Evolutionary conservation across 2,888 invertebrate species (phyloP).

Genomic region (Nematopogon swammerdamellus): DNA sequence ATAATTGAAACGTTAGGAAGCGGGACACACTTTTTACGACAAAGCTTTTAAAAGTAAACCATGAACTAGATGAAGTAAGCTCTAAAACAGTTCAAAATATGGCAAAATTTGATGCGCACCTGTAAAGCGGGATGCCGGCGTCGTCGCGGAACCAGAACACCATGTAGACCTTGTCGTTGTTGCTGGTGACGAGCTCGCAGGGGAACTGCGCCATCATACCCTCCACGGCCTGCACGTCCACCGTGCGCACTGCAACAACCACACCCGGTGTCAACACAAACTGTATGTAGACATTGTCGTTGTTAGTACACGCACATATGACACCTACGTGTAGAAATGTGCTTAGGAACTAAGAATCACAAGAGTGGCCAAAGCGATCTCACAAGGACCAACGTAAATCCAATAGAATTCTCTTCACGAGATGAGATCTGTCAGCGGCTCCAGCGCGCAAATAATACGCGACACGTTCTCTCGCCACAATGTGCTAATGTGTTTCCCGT

Average conservation of each 20-base stretch:
- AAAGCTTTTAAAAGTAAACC: no score
- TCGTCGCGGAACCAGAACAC: constrained; percentile 90
- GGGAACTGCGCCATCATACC: constrained; percentile 84
- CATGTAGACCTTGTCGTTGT: constrained; percentile 86
- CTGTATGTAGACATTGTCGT: no score
- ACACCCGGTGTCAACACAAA: no score
- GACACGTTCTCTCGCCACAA: neutral
- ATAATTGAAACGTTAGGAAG: no score
- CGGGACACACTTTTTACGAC: no score
- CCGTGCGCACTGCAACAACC: constrained; percentile 56
- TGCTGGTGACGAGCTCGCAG: constrained; percentile 79
- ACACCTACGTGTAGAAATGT: no score
- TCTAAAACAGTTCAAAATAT: no score
- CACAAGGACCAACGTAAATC: no score
- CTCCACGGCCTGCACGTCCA: constrained; percentile 84
- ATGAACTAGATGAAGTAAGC: no score
- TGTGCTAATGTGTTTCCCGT: neutral
- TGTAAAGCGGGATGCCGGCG: constrained; percentile 83
- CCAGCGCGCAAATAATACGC: neutral
- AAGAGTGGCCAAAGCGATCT: no score
- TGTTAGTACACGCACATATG: no score
- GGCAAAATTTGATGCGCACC: constrained; percentile 61
- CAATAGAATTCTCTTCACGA: neutral
- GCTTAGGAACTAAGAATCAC: no score
- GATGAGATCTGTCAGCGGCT: neutral